These are phyloP conservation scores for Psittacula cyanocephala DNA, from an alignment of 2,113 vertebrate species.

Conservation along the genomic window DNA sequence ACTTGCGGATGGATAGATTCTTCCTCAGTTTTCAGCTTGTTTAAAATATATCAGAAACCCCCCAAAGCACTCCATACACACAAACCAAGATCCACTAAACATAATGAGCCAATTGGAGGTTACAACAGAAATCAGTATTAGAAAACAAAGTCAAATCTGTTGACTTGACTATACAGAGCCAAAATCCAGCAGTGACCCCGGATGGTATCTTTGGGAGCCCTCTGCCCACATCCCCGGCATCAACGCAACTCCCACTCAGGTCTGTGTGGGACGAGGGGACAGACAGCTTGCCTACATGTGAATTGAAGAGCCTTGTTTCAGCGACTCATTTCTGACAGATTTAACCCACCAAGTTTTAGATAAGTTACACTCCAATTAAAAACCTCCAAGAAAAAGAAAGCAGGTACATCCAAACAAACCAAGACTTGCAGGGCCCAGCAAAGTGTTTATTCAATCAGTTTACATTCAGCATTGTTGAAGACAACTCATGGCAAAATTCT, in stretches of 20 bases:
- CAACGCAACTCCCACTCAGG: neutral
- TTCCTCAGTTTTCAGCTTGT: neutral
- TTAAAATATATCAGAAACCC: accelerated
- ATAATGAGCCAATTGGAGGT: accelerated
- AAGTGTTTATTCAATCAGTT: neutral
- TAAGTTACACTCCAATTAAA: neutral
- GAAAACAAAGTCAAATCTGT: neutral
- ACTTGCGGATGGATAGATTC: neutral
- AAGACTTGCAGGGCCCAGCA: neutral
- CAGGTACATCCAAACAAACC: neutral
- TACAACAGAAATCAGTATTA: neutral
- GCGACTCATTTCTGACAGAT: neutral
- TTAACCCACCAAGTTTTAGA: neutral
- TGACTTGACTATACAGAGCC: neutral
- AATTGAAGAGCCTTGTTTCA: neutral
- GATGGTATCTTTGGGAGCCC: neutral
- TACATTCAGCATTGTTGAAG: neutral
- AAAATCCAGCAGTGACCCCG: neutral
- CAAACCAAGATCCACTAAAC: neutral
- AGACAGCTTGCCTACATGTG: neutral
- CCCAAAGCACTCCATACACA: neutral
- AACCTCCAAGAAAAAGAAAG: neutral
- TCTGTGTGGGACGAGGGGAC: accelerated
- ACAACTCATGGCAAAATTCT: neutral
- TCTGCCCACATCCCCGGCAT: neutral